phyloP scores from a whole-genome alignment of 2,113 vertebrate species.

The Sclerurus mexicanus region DNA sequence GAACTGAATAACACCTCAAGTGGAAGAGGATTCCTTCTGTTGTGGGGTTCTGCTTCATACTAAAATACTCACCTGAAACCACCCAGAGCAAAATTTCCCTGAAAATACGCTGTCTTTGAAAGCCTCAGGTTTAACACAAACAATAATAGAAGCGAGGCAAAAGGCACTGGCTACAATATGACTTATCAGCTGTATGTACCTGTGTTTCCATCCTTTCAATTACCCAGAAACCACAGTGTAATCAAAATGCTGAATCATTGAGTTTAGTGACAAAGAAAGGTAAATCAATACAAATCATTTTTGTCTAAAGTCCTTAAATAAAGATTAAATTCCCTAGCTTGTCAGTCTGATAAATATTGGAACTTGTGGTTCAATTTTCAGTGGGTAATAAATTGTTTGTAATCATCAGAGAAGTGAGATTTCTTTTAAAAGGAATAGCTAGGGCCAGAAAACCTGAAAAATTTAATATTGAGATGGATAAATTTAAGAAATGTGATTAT shows the following conservation, averaged over 20 bases:
- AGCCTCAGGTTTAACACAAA: neutral
- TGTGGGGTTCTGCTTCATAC: neutral
- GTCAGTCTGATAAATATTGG: neutral
- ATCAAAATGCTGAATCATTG: neutral
- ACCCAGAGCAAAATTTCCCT: neutral
- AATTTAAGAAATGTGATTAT: neutral
- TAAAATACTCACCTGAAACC: neutral
- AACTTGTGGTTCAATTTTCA: neutral
- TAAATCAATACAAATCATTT: neutral
- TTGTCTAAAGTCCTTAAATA: neutral
- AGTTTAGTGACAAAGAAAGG: neutral
- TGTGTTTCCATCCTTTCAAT: neutral
- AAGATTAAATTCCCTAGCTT: neutral
- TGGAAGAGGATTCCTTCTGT: neutral
- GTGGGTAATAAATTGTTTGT: neutral
- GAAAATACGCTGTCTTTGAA: neutral
- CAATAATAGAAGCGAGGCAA: neutral
- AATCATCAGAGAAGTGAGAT: neutral
- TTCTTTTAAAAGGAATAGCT: neutral
- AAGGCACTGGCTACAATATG: neutral
- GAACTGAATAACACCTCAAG: neutral
- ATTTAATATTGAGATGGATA: neutral
- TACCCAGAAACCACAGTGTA: neutral
- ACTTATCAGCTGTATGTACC: neutral
- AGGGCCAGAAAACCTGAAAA: neutral